phyloP scores from a whole-genome alignment of 2,888 invertebrate species.

The Hybos culiciformis region DNA sequence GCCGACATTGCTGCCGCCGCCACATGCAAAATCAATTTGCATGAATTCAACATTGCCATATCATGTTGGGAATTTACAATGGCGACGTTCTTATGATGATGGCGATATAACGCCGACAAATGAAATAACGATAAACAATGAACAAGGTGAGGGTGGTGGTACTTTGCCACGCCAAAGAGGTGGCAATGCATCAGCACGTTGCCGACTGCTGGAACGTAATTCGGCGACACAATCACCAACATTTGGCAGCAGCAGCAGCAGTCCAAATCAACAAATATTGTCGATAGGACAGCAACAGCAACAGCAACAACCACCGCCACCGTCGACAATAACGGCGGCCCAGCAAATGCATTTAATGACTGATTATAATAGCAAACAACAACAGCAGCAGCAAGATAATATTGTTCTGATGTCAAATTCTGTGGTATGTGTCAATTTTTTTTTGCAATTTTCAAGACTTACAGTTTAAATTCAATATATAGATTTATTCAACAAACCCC shows the following conservation, averaged over 20 bases:
- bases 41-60: conserved; percentile 21
- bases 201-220: conserved; percentile 23
- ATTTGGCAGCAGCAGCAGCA: not conserved
- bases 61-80: conserved; percentile 33
- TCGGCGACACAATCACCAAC: not conserved
- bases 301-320: not conserved
- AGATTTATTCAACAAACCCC: not conserved
- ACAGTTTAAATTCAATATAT: not conserved
- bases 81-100: conserved; percentile 73
- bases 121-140: conserved; percentile 39
- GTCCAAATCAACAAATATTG: not conserved
- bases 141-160: conserved; percentile 55
- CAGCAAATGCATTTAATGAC: not conserved
- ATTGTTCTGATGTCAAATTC: conserved; percentile 10
- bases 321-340: no score
- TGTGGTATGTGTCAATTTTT: conserved; percentile 1
- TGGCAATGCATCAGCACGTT: conserved; percentile 14
- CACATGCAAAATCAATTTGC: conserved; percentile 10
- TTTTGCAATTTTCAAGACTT: not conserved
- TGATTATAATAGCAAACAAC: not conserved
- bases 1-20: conserved; percentile 10
- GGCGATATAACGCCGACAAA: conserved; percentile 85
- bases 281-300: not conserved
- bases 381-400: conserved; percentile 3
- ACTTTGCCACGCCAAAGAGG: conserved; percentile 64